Conservation (phyloP, 1,140 invertebrate genomes). For the Papilio aristodemus region DNA sequence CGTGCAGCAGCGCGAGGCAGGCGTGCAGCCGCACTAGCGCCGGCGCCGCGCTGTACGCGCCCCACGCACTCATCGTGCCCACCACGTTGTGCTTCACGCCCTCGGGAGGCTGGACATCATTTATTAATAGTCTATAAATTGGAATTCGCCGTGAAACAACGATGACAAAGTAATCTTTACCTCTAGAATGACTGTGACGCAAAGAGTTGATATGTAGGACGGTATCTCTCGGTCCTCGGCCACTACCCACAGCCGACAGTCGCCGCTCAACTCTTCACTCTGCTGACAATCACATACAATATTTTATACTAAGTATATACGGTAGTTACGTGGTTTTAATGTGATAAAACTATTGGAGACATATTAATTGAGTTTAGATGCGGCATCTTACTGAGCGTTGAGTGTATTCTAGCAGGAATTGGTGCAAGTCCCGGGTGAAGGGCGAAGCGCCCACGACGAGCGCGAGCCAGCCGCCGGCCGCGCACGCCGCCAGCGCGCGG, state of each 20-base stretch:
- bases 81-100: constrained; percentile 68
- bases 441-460: constrained; percentile 60
- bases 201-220: constrained; percentile 51
- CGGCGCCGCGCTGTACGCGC: constrained; percentile 36
- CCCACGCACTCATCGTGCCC: constrained; percentile 61
- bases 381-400: constrained; percentile 45
- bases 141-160: background rate
- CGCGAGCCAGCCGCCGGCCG: constrained; percentile 57
- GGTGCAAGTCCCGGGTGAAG: constrained; percentile 51
- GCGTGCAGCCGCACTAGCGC: constrained; percentile 51
- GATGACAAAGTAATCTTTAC: constrained; percentile 40
- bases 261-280: constrained; percentile 56
- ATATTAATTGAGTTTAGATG: background rate
- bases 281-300: constrained; percentile 40
- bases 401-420: constrained; percentile 45
- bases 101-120: constrained; percentile 52
- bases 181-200: constrained; percentile 67
- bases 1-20: constrained; percentile 65
- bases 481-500: constrained; percentile 40
- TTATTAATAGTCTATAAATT: too few relatives aligned
- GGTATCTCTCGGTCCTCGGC: constrained; percentile 68
- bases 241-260: constrained; percentile 67
- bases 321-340: background rate
- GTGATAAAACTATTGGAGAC: background rate
- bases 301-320: background rate